Evolutionary conservation across 2,113 vertebrate species (phyloP), one percentile per base, ranked within the genome.

Genomic region (Indicator indicator): DNA sequence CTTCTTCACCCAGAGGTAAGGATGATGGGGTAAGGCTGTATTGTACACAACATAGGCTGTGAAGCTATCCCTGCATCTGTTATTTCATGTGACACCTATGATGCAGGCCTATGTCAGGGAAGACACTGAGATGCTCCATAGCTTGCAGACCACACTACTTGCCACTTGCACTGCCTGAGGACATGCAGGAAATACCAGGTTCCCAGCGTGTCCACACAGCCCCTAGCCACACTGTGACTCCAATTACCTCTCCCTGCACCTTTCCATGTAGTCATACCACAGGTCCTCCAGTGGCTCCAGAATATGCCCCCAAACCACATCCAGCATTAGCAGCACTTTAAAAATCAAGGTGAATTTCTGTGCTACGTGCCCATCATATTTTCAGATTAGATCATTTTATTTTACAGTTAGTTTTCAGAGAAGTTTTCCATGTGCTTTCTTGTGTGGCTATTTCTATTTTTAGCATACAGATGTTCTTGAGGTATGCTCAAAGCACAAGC

Each of bases 381-480:
- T 91, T 82, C 26, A 78, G 54, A 44, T 17, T 50, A 23, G 83
- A 93, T 72, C 3, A 48, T 42, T 92, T 81, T 38, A 54, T 86
- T 81, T 86, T 81, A 72, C 46, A 72, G 30, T 54, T 44, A 15
- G 21, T 64, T 54, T 27, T 16, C 26, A 46, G 23, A n/a, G 48
- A 60, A 40, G 64, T 83, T 78, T 93, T 56, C 42, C 48, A 21
- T 30, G 27, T 46, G 59, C 67, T 90, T 81, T 79, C 93, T 54
- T 50, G 40, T 2, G 14, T 14, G 46, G 46, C 60, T 89, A 21
- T 83, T 91, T 93, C 91, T 83, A 76, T 89, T 93, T 89, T 95
- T 74, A 63, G 72, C 74, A 62, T 58, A 86, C 38, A 78, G 76
- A 76, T 65, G 62, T 74, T 89, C 75, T 89, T 74, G 78, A 95